Percentiles rank a stretch among this genome's conserved stretches.
These are phyloP conservation scores for Oncorhynchus masou DNA, from an alignment of 2,113 vertebrate species.

Conservation along the genomic window DNA sequence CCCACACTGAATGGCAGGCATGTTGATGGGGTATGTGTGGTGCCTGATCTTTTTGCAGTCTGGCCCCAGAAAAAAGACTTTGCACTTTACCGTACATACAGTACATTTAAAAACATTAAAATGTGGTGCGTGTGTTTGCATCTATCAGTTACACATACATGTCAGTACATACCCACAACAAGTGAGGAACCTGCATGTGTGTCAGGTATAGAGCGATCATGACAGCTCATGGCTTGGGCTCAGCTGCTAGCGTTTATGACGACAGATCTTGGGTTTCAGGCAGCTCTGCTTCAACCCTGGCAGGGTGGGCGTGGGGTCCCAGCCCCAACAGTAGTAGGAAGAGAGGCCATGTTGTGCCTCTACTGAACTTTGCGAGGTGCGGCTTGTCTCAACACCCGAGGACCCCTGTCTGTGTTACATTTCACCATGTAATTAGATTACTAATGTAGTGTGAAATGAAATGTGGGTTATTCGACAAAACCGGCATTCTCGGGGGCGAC, in stretches of 20 bases:
- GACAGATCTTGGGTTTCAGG: constrained; percentile 21
- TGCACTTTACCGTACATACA: too few relatives aligned
- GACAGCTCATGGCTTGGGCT: constrained; percentile 61
- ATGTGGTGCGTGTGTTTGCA: not conserved
- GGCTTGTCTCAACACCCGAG: constrained; percentile 17
- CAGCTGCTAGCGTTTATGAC: constrained; percentile 49
- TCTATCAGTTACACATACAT: not conserved
- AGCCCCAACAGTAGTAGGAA: constrained; percentile 55
- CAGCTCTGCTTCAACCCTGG: not conserved
- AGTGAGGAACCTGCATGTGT: constrained; percentile 13
- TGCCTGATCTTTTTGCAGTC: not conserved
- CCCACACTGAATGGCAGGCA: too few relatives aligned
- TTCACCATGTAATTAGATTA: constrained; percentile 68
- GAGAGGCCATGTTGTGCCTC: constrained; percentile 1
- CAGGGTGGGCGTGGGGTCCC: not conserved
- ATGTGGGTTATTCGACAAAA: constrained; percentile 35
- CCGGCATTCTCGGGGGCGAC: constrained; percentile 41
- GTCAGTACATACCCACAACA: too few relatives aligned
- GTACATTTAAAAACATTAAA: too few relatives aligned
- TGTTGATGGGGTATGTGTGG: not conserved
- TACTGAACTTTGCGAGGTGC: too few relatives aligned
- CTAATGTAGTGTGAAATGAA: constrained; percentile 68
- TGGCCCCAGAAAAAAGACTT: too few relatives aligned
- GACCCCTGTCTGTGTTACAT: constrained; percentile 39
- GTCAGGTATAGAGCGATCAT: constrained; percentile 27